phyloP scores from a whole-genome alignment of 2,113 vertebrate genomes.

The Sylvietta virens region DNA sequence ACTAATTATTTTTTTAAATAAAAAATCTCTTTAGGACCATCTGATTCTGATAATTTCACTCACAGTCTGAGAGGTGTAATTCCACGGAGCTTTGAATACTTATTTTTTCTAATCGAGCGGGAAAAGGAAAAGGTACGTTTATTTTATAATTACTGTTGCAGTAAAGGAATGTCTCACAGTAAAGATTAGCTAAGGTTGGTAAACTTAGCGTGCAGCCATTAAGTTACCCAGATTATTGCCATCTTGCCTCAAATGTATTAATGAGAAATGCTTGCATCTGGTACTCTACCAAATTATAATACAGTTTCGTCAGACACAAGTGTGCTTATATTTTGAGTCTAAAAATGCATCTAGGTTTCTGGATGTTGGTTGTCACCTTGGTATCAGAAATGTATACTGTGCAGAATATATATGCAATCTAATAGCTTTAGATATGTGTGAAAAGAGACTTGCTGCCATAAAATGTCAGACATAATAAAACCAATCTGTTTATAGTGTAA shows the following conservation, averaged over 20 bases:
- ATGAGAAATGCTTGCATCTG: neutral
- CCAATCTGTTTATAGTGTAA: neutral
- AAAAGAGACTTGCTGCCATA: neutral
- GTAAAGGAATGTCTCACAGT: neutral
- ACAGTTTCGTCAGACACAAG: neutral
- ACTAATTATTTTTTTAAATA: neutral
- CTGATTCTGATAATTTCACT: slow-evolving; percentile 90
- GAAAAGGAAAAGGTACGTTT: slow-evolving; percentile 86
- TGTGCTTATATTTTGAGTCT: neutral
- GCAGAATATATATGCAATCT: neutral
- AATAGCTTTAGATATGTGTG: neutral
- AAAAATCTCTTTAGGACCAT: slow-evolving; percentile 79
- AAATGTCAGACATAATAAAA: neutral
- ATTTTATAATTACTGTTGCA: neutral
- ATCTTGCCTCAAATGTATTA: neutral
- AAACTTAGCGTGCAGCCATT: neutral
- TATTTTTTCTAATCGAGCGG: slow-evolving; percentile 93
- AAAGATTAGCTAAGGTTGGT: neutral
- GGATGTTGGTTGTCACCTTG: neutral
- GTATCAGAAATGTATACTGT: neutral
- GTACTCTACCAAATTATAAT: neutral
- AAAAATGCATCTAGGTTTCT: neutral
- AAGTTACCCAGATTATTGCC: neutral
- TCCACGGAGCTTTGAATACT: slow-evolving; percentile 94
- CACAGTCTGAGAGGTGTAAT: slow-evolving; percentile 92